Conservation (phyloP, 2,113 vertebrate species). For the Oophaga pumilio region DNA sequence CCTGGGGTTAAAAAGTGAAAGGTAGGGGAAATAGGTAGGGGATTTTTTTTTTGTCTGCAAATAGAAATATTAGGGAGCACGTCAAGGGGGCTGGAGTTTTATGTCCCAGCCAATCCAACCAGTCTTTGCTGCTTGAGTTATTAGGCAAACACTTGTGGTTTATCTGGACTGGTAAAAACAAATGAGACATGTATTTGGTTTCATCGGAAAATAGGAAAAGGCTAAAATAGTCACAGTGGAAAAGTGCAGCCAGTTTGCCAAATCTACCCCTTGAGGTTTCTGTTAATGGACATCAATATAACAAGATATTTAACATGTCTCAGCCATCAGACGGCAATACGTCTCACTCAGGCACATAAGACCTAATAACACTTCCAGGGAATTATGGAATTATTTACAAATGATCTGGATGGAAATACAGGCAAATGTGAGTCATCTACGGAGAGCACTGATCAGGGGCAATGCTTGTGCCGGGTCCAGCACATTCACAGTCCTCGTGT, state of each 20-base stretch:
- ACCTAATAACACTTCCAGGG: slow-evolving; percentile 18
- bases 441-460: background rate
- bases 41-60: no score
- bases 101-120: background rate
- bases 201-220: slow-evolving; percentile 4
- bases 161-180: background rate
- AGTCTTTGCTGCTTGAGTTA: background rate
- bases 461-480: background rate
- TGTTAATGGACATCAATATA: slow-evolving; percentile 19
- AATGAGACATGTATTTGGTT: background rate
- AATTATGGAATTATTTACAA: slow-evolving; percentile 33
- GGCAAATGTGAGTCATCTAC: slow-evolving; percentile 40
- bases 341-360: slow-evolving; percentile 15
- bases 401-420: slow-evolving; percentile 16
- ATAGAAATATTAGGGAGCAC: background rate
- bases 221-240: slow-evolving; percentile 3
- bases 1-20: no score
- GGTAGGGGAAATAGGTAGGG: no score
- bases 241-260: background rate
- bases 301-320: slow-evolving; percentile 15
- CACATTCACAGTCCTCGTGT: background rate
- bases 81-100: background rate
- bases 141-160: background rate
- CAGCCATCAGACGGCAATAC: background rate
- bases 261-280: background rate